Evolutionary conservation across 2,888 invertebrate species (phyloP), one percentile per base, ranked within the genome.

Genomic region (Spodoptera exigua): DNA sequence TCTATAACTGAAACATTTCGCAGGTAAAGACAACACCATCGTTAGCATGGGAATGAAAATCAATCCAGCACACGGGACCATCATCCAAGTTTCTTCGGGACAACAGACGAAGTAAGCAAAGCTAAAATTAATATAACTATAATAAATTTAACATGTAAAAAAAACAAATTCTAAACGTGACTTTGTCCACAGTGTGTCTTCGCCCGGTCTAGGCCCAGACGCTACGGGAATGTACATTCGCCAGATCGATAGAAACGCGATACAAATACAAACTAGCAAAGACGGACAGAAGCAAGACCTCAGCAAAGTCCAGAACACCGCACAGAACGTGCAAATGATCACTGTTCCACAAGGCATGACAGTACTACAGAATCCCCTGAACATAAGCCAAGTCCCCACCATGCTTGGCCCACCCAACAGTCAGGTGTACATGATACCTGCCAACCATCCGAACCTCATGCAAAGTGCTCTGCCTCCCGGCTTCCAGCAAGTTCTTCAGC

Each of bases 11-110:
- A 14, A 18, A 18, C 35, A 52, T 67, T 73, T 59, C 64, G 53
- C 89, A 94, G 93, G 84, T 93, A 94, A 93, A 79, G 93, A 94
- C 71, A 92, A 85, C 74, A 88, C 91, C 0, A 88, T 90, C 2
- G 92, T 90, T 75, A 92, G 91, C 76, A 93, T 93, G 93, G 93
- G 93, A 36, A 93, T 92, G 93, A 94, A 94, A 77, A 93, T 93
- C 3, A 94, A 93, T 61, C 93, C 93, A 2, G 88, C 93, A 0
- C 93, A 94, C 63, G 93, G 93, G 3, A 93, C 93, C 41, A 93
- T 94, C 47, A 93, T 94, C 13, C 93, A 94, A 53, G 93, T 94
- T 16, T 94, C 93, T 17, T 94, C 93, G 0, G 93, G 93, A 21
- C 93, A 94, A 53, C 93, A 94, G 78, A 93, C 93, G 0, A 94